Base-by-base conservation (phyloP, 2,888 invertebrate genomes). In the Harmothoe impar region DNA sequence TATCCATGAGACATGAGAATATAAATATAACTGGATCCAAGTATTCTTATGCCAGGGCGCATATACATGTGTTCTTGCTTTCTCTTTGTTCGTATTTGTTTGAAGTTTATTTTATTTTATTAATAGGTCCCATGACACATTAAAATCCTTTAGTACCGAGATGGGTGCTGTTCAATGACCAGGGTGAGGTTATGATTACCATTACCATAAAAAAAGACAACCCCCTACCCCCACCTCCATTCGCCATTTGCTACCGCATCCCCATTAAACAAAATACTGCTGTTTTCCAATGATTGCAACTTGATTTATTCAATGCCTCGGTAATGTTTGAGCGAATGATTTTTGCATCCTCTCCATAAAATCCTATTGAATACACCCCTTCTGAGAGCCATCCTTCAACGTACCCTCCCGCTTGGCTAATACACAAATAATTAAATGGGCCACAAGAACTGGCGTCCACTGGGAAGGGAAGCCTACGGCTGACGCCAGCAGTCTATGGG, bases 381-480 rank as follows among this genome's bases (percentile, higher is more conserved):
- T 54, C 52, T 52, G 86, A 86, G 52, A 17, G 15, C 56, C 29
- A 86, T 86, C 86, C 20, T 12, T 86, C 86, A 54, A 17, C 20
- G 1, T 29, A 10, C 15, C 23, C 31, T 54, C 86, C 56, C 86
- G 31, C 25, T 25, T 56, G 86, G 54, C 56, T 86, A 86, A 86
- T 86, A 56, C 54, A 52, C 25, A 54, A 86, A 86, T 86, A 86
- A 86, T 86, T 86, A 86, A 86, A 86, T 15, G 54, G 15, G 15
- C n/a, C 25, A 52, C 29, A 86, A 86, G 86, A 52, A 86, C 17
- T 17, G 54, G 3, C 3, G 29, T 15, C 35, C 81, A 17, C 43
- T 0, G 52, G 52, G 86, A n/a, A 0, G 20, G 52, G 43, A 78
- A 29, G 31, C 33, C 31, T 29, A 20, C 78, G 20, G 78, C 78